Percentiles rank a stretch among this genome's conserved stretches.
These are phyloP conservation scores for Megathymus violae DNA, from an alignment of 1,140 invertebrate species.

Conservation along the genomic window DNA sequence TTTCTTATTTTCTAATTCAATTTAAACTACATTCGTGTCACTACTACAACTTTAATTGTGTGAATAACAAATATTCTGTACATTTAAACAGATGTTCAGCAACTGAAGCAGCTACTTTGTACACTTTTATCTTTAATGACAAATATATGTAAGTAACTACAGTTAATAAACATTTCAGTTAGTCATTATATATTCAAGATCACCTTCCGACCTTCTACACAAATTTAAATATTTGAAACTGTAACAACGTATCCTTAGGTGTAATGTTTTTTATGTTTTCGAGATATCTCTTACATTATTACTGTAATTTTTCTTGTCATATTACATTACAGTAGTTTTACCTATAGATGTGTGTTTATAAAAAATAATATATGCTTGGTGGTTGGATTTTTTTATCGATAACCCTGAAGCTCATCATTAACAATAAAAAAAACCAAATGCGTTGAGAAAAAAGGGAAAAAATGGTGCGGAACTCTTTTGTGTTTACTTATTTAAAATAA, in stretches of 20 bases:
- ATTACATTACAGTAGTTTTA: no score
- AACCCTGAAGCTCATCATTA: no score
- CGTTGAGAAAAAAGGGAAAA: no score
- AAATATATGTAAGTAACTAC: slow-evolving; percentile 1
- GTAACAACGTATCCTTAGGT: background rate
- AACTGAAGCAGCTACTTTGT: slow-evolving; percentile 6
- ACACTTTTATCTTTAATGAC: slow-evolving; percentile 6
- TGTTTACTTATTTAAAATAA: no score
- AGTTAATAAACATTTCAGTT: slow-evolving; percentile 11
- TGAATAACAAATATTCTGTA: background rate
- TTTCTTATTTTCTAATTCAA: background rate
- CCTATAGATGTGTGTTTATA: no score
- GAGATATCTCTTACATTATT: background rate
- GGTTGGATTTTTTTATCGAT: no score
- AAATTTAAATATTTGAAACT: background rate
- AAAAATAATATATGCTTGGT: no score
- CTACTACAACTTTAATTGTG: background rate
- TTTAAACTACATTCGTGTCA: slow-evolving; percentile 13
- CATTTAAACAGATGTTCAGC: slow-evolving; percentile 20
- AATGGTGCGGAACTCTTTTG: no score
- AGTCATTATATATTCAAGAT: background rate
- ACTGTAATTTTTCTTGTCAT: no score
- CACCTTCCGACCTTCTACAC: background rate
- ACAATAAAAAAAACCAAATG: no score
- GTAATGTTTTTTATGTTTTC: slow-evolving; percentile 3